Percentiles rank a stretch among this genome's conserved stretches.
Conservation (phyloP, 2,888 invertebrate species). For the Odontocerum albicorne region DNA sequence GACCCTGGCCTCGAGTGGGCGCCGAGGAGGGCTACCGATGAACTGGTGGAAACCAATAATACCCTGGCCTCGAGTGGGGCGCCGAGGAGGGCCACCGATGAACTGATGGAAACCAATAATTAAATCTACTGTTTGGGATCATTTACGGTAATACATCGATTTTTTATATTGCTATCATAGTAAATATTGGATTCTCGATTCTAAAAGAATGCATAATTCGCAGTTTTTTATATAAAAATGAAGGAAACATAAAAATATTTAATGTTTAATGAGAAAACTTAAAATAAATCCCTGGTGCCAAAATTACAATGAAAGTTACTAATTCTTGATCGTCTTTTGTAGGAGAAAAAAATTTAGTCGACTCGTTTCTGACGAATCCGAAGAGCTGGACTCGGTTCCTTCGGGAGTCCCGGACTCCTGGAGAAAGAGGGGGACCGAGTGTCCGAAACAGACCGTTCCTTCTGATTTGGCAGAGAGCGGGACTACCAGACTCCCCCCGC, state of each 20-base stretch:
- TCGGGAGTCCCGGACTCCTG: background rate
- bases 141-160: conserved; percentile 36
- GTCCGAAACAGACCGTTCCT: no score
- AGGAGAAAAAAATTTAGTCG: background rate
- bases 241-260: conserved; percentile 26
- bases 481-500: conserved; percentile 25
- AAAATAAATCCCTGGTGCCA: conserved; percentile 33
- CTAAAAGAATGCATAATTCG: conserved; percentile 29
- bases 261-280: conserved; percentile 24
- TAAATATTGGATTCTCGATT: conserved; percentile 31
- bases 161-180: conserved; percentile 35
- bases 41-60: conserved; percentile 31
- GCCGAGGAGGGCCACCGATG: conserved; percentile 7
- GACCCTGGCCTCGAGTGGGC: background rate
- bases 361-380: background rate
- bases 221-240: conserved; percentile 27
- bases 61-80: background rate
- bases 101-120: conserved; percentile 32
- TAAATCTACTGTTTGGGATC: conserved; percentile 36
- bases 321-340: conserved; percentile 17
- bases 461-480: no score
- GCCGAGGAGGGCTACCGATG: background rate
- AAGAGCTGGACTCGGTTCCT: background rate
- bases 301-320: conserved; percentile 35
- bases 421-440: background rate